phyloP scores from a whole-genome alignment of 2,113 vertebrate species.

The Procavia capensis region DNA sequence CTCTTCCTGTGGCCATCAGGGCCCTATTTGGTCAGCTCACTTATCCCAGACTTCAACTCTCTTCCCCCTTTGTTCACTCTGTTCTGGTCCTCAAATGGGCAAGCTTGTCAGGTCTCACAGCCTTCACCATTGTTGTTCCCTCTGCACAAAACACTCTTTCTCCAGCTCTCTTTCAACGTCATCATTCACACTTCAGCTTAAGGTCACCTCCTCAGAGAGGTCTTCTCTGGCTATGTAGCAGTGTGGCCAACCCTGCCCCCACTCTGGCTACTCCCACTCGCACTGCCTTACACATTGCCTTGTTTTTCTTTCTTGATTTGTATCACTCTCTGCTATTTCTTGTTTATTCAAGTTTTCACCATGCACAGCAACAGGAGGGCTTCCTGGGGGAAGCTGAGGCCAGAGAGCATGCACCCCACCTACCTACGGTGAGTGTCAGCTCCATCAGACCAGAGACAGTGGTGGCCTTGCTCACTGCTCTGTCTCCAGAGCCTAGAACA shows the following conservation, averaged over 20 bases:
- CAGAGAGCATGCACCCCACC: no score
- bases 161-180: not conserved
- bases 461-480: not conserved
- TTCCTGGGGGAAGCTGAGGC: no score
- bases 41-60: accelerated
- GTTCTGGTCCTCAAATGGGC: accelerated
- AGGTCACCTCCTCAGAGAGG: not conserved
- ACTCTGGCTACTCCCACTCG: not conserved
- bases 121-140: not conserved
- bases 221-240: not conserved
- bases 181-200: not conserved
- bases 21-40: not conserved
- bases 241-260: not conserved
- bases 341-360: not conserved
- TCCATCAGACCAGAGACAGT: accelerated
- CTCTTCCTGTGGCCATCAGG: not conserved
- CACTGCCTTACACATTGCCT: no score
- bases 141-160: not conserved
- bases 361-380: no score
- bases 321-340: not conserved
- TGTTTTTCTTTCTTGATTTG: not conserved
- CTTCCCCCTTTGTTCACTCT: not conserved
- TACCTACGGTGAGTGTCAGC: not conserved
- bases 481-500: not conserved
- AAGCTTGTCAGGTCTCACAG: not conserved